Conservation (phyloP, 2,888 invertebrate species). For the Sturmia bella region DNA sequence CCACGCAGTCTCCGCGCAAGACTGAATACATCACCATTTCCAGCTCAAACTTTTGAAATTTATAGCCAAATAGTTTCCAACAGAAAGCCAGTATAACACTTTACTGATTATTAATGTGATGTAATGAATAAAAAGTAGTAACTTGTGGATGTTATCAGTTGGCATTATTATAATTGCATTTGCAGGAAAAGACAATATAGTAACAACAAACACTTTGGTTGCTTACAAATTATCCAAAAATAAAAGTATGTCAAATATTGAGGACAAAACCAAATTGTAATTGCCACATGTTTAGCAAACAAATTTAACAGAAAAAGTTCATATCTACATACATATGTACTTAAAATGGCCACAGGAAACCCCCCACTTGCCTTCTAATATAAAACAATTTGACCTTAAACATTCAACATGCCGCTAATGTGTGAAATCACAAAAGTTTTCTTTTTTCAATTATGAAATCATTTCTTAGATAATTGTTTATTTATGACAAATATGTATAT, state of each 20-base stretch:
- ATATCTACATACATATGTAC: not conserved
- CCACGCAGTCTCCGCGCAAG: no score
- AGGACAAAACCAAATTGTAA: constrained; percentile 16
- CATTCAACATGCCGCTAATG: constrained; percentile 8
- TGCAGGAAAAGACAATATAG: not conserved
- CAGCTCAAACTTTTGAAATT: no score
- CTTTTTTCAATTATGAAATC: constrained; percentile 42
- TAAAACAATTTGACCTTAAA: constrained; percentile 53
- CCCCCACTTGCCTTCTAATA: constrained; percentile 7
- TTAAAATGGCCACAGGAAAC: constrained; percentile 43
- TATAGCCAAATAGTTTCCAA: no score
- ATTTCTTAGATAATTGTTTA: constrained; percentile 47
- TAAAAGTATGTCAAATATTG: constrained; percentile 44
- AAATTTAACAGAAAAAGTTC: not conserved
- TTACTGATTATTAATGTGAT: constrained; percentile 18
- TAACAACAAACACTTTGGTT: not conserved
- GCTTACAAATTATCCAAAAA: constrained; percentile 12
- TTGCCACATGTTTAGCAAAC: constrained; percentile 33
- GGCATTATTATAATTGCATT: not conserved
- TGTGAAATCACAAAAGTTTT: not conserved
- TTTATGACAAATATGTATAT: not conserved
- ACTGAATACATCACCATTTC: no score
- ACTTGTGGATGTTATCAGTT: not conserved
- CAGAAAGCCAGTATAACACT: no score
- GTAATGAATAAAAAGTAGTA: constrained; percentile 32